Base-by-base conservation (phyloP, 2,888 invertebrate species). In the Craniophora ligustri region DNA sequence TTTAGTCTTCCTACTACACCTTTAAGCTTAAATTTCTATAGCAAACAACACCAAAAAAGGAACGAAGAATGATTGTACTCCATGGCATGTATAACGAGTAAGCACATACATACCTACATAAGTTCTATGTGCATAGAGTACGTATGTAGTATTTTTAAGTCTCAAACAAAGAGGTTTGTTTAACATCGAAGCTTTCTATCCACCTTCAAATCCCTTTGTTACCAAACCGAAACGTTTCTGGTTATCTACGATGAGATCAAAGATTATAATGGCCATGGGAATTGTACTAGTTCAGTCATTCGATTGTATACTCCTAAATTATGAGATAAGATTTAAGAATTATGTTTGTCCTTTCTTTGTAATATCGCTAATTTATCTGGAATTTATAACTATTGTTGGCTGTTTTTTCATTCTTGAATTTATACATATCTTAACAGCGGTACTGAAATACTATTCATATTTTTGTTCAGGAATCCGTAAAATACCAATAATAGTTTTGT, bases 191-290 rank as follows among this genome's bases (percentile, higher is more conserved):
- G 46, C 58, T 59, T 60, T 60, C 66, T 55, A 63, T 44, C 72
- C 53, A 63, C 69, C 63, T 69, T 67, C 59, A 61, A 47, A 55
- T 56, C 54, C 66, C 74, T 78, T 77, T 77, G 73, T 79, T 76
- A 49, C 55, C 54, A 64, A 62, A 69, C 65, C 63, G 57, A 54
- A 62, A 42, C 44, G 41, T 30, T 55, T 63, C 49, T 57, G 64
- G 67, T 65, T 67, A 67, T 68, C 76, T 76, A 54, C 45, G 72
- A 72, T 66, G 59, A 58, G 73, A 82, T 79, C 72, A 76, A 69
- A 72, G 75, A 78, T 76, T 63, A 61, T 55, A 46, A 57, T 61
- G 47, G 54, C 68, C 60, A 73, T 75, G 70, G 58, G 72, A 74
- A 68, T 61, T 61, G 53, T 69, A 72, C 65, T 49, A 30, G 44